A percentile compares a stretch with the other conserved stretches of the same genome.
These are phyloP conservation scores for Galago senegalensis DNA, from an alignment of 2,797 vertebrate species.

Conservation along the genomic window DNA sequence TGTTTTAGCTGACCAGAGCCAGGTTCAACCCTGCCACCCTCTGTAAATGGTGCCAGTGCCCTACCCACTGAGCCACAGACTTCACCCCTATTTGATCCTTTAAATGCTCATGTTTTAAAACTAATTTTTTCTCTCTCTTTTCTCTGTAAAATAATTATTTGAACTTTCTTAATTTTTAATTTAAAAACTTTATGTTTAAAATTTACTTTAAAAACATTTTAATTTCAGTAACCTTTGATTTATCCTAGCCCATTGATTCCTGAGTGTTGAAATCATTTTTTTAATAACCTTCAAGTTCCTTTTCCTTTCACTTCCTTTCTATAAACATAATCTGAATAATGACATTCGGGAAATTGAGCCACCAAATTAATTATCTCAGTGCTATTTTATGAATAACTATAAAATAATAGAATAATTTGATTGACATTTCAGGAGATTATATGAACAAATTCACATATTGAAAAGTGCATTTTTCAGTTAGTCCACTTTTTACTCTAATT, in stretches of 20 bases:
- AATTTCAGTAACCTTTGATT: background rate
- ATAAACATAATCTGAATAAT: background rate
- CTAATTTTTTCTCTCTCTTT: background rate
- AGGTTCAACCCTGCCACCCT: too few relatives aligned
- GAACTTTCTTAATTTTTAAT: background rate
- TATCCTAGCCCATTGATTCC: fast-evolving
- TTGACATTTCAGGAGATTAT: background rate
- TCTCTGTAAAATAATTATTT: background rate
- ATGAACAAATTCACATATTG: background rate
- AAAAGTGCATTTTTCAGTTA: background rate
- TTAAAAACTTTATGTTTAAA: background rate
- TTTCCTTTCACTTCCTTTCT: background rate
- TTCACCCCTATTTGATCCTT: background rate
- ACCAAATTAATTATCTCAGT: background rate
- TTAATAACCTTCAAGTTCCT: background rate
- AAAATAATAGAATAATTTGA: background rate
- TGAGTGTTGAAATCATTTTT: background rate
- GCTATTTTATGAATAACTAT: background rate
- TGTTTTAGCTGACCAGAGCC: too few relatives aligned
- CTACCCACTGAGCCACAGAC: too few relatives aligned
- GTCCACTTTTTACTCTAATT: background rate
- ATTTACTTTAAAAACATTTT: background rate
- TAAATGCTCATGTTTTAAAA: background rate
- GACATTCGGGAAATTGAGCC: background rate
- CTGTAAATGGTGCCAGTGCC: too few relatives aligned